Evolutionary conservation across 2,888 invertebrate species (phyloP), one percentile per base, ranked within the genome.

Genomic region (Brachyopa scutellaris): DNA sequence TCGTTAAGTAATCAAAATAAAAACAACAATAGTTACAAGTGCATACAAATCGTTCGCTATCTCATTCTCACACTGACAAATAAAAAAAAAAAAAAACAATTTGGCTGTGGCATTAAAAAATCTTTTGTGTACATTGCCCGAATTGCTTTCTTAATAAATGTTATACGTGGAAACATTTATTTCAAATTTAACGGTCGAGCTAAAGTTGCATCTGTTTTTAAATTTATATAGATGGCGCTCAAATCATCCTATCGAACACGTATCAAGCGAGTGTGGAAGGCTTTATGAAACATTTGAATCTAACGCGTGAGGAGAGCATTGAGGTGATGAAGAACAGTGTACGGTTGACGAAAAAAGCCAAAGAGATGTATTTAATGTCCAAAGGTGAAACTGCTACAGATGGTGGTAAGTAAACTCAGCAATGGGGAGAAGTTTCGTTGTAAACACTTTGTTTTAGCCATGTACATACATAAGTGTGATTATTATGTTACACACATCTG

Each of bases 251-350:
- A 86, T 97, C 97, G 26, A 95, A 95, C 87, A 97, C 96, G 7
- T 98, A 98, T 90, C 98, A 98, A 91, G 96, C 97, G 5, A 95
- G 95, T 23, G 91, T 95, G 53, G 93, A 93, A 61, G 95, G 96
- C 0, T 96, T 97, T 88, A 91, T 93, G 87, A 92, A 95, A 87
- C 93, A 96, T 90, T 91, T 97, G 66, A 93, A 93, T 11, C 89
- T 96, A 17, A 92, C 92, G 15, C 91, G 93, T 77, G 92, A 93
- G 72, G 92, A 95, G 86, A 95, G 95, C 55, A 91, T 93, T 80
- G 91, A 93, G 17, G 92, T 97, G 42, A 96, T 98, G 45, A 92
- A 92, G 85, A 92, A 93, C 76, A 95, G 96, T 26, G 97, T 95
- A 0, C 88, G 92, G 47, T 90, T 97, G 15, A 96, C 96, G 9